A percentile compares a stretch with the other conserved stretches of the same genome.
These are phyloP conservation scores for Hypsopygia costalis DNA, from an alignment of 2,888 invertebrate species.

Conservation along the genomic window DNA sequence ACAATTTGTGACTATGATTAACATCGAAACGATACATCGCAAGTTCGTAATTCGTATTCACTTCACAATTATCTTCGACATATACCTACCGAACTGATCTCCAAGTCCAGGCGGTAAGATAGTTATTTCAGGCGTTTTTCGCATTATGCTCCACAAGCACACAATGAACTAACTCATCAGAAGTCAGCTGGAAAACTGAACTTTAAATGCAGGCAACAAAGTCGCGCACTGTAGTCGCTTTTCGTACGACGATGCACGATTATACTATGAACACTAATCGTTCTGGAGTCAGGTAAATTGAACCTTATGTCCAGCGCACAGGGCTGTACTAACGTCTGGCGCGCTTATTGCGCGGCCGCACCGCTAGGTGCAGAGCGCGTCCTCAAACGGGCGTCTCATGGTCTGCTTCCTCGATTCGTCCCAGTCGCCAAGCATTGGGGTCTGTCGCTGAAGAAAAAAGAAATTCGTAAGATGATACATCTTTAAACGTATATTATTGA, in stretches of 20 bases:
- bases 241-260: neutral
- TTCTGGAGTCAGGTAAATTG: neutral
- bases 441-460: conserved; percentile 79
- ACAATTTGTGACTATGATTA: neutral
- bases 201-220: too few relatives aligned
- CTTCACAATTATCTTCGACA: neutral
- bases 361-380: conserved; percentile 57
- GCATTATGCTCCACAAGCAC: too few relatives aligned
- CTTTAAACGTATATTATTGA: too few relatives aligned
- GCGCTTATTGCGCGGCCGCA: conserved; percentile 31
- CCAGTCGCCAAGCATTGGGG: conserved; percentile 90
- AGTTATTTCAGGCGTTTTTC: too few relatives aligned
- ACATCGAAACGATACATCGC: neutral
- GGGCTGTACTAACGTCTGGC: conserved; percentile 30
- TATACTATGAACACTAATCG: neutral
- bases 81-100: too few relatives aligned
- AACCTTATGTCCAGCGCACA: conserved; percentile 8
- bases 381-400: conserved; percentile 90
- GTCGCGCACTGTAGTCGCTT: neutral
- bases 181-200: too few relatives aligned
- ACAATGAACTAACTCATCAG: too few relatives aligned
- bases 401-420: conserved; percentile 89
- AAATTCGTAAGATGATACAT: too few relatives aligned
- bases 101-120: too few relatives aligned
- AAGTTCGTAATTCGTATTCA: neutral